These are phyloP conservation scores for Rhincodon typus DNA, from an alignment of 2,797 vertebrate genomes.

Conservation along the genomic window DNA sequence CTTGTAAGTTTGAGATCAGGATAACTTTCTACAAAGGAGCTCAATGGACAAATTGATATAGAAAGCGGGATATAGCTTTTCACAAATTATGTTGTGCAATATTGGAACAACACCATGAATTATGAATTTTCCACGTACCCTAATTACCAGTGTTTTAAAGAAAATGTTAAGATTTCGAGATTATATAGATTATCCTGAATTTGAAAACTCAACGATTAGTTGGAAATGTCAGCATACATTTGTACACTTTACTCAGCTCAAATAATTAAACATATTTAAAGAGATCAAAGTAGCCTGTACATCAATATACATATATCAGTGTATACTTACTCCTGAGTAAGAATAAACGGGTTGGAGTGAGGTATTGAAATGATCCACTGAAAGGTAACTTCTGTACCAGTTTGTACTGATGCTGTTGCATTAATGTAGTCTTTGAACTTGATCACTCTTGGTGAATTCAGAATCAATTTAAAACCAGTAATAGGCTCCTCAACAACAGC, in stretches of 20 bases:
- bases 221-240: background rate
- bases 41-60: background rate
- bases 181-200: background rate
- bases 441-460: conserved; percentile 37
- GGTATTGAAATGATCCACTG: conserved; percentile 25
- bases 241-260: background rate
- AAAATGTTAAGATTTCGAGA: background rate
- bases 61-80: background rate
- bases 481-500: background rate
- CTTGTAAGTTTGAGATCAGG: background rate
- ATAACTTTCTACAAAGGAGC: background rate
- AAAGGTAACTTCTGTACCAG: conserved; percentile 13
- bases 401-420: background rate
- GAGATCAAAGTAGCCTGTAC: background rate
- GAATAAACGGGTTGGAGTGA: conserved; percentile 10
- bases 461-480: background rate
- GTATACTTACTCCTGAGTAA: conserved; percentile 39
- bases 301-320: background rate
- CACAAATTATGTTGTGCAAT: background rate
- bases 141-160: background rate
- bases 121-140: background rate
- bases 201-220: background rate
- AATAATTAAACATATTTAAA: background rate
- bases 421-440: background rate
- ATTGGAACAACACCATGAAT: background rate